A percentile compares a stretch with the other conserved stretches of the same genome.
Conservation (phyloP, 2,113 vertebrate genomes). For the Pogonocichla stellata region DNA sequence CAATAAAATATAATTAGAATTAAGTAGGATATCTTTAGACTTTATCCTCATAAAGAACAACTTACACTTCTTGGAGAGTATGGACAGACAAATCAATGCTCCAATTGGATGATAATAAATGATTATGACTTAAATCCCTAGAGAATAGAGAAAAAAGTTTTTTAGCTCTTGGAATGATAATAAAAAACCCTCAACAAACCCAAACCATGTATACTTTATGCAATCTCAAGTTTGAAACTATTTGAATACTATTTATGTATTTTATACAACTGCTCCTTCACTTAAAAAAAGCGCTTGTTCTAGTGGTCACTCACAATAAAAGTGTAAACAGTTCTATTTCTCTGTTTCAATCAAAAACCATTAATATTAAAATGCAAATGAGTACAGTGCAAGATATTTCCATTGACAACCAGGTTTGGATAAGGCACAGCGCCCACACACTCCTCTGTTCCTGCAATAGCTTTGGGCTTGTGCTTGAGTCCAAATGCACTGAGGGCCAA, state of each 20-base stretch:
- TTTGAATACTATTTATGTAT: not conserved
- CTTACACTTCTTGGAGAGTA: constrained; percentile 83
- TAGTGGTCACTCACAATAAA: not conserved
- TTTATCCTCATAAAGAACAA: not conserved
- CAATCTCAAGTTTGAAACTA: not conserved
- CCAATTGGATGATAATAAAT: constrained; percentile 73
- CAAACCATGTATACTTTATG: not conserved
- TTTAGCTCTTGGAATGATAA: not conserved
- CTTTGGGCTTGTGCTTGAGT: not conserved
- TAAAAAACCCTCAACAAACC: not conserved
- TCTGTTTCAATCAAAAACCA: not conserved
- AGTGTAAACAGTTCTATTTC: not conserved
- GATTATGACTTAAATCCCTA: constrained; percentile 83
- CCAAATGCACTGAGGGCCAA: fast-evolving
- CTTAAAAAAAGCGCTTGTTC: not conserved
- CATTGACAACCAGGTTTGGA: not conserved
- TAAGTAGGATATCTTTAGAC: not conserved
- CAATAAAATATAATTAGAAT: not conserved
- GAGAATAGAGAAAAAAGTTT: constrained; percentile 19
- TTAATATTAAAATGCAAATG: not conserved
- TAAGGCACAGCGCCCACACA: not conserved
- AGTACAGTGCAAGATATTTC: not conserved
- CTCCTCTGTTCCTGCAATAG: not conserved
- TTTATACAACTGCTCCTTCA: not conserved
- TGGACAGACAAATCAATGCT: constrained; percentile 69